Base-by-base conservation (phyloP, 1,140 invertebrate genomes). In the Cotesia typhae region DNA sequence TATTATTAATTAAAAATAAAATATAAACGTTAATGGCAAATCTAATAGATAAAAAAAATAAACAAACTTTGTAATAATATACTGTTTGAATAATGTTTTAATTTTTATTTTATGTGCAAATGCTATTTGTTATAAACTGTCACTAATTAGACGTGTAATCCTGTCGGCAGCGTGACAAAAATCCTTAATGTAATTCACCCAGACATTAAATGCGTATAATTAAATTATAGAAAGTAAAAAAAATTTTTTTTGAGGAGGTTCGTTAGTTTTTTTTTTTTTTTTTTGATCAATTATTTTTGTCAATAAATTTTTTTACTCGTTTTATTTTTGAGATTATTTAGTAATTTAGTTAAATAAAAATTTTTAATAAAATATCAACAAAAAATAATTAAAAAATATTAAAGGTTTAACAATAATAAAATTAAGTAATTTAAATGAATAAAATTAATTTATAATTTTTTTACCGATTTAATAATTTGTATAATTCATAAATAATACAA, bases 81-180 rank as follows among this genome's bases (percentile, higher is more conserved):
- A 68, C n/a, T 61, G 35, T 61, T 28, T 61, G 53, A 59, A 36
- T 37, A 59, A 68, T n/a, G n/a, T 14, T 61, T 41, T 70, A 57
- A 72, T 52, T 73, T 64, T 57, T 57, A 71, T 73, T 73, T 73
- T 36, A 74, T 72, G 73, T 76, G 73, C 72, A 76, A 76, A 76
- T 71, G 73, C 71, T 77, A 73, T 75, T 74, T 77, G 76, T 77
- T 73, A 28, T 28, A 67, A 76, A 74, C 73, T 69, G 75, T 72
- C 72, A 73, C 75, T 76, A 76, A 76, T 66, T 76, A 76, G 72
- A 74, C 72, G 72, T 72, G 53, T 74, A 71, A 76, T 47, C 69
- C 63, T 71, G 70, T 73, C 70, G 72, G 70, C 67, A 73, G 75
- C 53, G 72, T 66, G 72, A 53, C 41, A 65, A 53, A 65, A 67